Conservation (phyloP, 2,113 vertebrate genomes). For the Poecilia latipinna region DNA sequence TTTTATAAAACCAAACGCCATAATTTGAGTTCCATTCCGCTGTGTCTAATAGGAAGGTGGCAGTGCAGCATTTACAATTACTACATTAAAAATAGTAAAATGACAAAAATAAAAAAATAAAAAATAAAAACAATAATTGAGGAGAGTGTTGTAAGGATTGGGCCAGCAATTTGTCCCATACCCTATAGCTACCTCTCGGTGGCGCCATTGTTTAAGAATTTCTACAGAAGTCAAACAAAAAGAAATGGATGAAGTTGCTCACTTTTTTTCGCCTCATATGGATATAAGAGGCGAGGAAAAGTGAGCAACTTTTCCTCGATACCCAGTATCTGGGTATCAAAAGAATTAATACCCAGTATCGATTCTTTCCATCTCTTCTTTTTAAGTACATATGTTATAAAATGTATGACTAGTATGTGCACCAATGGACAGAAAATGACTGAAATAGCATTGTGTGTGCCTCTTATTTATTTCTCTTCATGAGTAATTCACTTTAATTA, state of each 20-base stretch:
- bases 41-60: no score
- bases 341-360: no score
- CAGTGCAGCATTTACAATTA: no score
- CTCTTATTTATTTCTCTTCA: constrained; percentile 84
- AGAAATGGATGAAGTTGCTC: neutral
- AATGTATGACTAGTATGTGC: neutral
- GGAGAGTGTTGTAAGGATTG: no score
- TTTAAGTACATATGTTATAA: neutral
- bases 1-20: no score
- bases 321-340: no score
- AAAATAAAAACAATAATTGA: no score
- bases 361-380: neutral
- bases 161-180: neutral
- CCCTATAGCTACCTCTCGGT: neutral
- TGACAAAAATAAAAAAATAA: no score
- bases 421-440: constrained; percentile 2
- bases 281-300: no score
- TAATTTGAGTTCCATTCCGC: no score
- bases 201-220: neutral
- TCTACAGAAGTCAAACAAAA: neutral
- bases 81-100: no score
- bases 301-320: no score
- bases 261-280: neutral
- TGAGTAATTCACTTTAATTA: constrained; percentile 81
- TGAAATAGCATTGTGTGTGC: constrained; percentile 66